A percentile compares a stretch with the other conserved stretches of the same genome.
Evolutionary conservation across 2,113 vertebrate genomes (phyloP).

Genomic region (Tretioscincus oriximinensis): DNA sequence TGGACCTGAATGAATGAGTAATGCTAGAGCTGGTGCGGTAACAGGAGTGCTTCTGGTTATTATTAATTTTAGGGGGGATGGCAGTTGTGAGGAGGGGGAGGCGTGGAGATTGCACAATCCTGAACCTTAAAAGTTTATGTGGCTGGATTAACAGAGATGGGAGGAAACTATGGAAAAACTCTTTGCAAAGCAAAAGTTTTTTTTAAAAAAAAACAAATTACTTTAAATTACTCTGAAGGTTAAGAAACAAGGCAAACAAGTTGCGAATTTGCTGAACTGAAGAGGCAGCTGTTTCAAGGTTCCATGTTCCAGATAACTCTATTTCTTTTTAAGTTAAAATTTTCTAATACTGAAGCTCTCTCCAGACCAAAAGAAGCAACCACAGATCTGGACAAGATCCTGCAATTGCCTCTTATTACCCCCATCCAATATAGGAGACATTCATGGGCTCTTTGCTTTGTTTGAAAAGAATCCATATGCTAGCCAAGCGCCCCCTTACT

Average conservation of each 20-base stretch:
- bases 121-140: constrained; percentile 46
- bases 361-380: too few relatives aligned
- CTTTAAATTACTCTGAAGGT: not conserved
- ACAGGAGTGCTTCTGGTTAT: constrained; percentile 68
- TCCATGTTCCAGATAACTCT: not conserved
- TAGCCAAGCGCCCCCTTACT: too few relatives aligned
- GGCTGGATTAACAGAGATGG: constrained; percentile 44
- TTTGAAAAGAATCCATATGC: too few relatives aligned
- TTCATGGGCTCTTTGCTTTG: too few relatives aligned
- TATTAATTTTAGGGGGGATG: constrained; percentile 51
- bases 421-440: too few relatives aligned
- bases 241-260: not conserved
- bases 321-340: not conserved
- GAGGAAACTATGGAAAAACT: constrained; percentile 27
- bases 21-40: constrained; percentile 74
- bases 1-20: constrained; percentile 74
- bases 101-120: constrained; percentile 59
- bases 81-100: constrained; percentile 45
- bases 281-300: not conserved
- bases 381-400: too few relatives aligned
- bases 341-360: not conserved
- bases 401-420: too few relatives aligned
- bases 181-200: not conserved
- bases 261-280: not conserved
- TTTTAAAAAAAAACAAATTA: not conserved